Conservation (phyloP, 1,140 invertebrate genomes). For the Asbolus verrucosus region DNA sequence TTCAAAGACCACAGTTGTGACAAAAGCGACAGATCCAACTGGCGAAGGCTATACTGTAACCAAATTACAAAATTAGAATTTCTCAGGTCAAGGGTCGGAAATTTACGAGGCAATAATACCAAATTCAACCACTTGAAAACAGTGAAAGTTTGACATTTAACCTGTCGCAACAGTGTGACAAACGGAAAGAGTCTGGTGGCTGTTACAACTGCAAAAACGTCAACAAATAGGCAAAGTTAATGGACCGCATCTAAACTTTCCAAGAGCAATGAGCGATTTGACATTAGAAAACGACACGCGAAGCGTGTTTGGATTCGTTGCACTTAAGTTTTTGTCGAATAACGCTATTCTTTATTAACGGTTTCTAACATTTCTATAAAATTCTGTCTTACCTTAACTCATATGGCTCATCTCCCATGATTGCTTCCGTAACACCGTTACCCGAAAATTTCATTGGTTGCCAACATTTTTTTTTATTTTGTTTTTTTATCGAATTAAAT, state of each 20-base stretch:
- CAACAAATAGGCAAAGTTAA: conserved; percentile 10
- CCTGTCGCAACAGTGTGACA: background rate
- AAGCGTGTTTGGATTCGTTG: background rate
- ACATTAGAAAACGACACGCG: background rate
- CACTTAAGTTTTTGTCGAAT: too few species aligned
- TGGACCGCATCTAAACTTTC: conserved; percentile 24
- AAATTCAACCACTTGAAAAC: background rate
- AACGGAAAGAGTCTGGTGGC: background rate
- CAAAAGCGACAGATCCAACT: conserved; percentile 85
- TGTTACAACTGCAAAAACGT: background rate
- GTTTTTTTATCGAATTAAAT: background rate
- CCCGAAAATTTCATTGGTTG: background rate
- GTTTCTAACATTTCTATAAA: too few species aligned
- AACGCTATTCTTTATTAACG: too few species aligned
- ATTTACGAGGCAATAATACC: too few species aligned
- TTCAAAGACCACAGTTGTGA: conserved; percentile 90
- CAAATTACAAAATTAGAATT: conserved; percentile 41
- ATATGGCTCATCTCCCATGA: too few species aligned
- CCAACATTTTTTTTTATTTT: background rate
- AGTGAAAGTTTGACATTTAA: conserved; percentile 41
- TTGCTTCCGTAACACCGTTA: background rate
- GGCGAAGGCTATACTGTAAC: conserved; percentile 83
- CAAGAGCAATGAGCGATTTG: background rate
- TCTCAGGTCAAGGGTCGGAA: background rate
- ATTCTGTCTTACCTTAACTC: too few species aligned